Evolutionary conservation across 2,797 vertebrate genomes (phyloP), one percentile per base, ranked within the genome.

Genomic region (Pseudochirops cupreus): DNA sequence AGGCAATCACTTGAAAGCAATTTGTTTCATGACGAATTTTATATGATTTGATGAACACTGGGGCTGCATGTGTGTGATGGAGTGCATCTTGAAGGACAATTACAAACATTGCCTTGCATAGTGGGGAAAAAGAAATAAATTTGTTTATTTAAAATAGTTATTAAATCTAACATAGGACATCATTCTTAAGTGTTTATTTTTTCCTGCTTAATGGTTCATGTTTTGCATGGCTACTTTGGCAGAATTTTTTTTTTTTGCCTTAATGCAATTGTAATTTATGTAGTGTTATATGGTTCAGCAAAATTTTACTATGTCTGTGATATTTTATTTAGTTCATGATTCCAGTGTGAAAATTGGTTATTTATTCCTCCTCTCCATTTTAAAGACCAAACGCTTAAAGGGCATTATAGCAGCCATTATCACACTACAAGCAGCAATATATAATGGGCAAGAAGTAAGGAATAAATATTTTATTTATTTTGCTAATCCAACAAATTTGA

Each of bases 201-300:
- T 67, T 50, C 67, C 1, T 82, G 90, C n/a, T 91, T 56, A 46
- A 5, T 29, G 55, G 56, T 93, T 94, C 28, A 54, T 67, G 46
- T 91, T 95, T 87, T 46, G 26, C 74, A 52, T 82, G n/a, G 21
- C 39, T 82, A 82, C 39, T 82, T 46, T 54, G 93, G 54, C 33
- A n/a, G 4, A 53, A 90, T 93, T 28, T 2, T 82, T 24, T 67
- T 56, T 58, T 31, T 74, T 82, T 46, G 67, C 39, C n/a, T 82
- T 6, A 29, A 24, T 62, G 39, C 54, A 56, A 46, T 4, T 58
- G 31, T 62, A 57, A 50, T 56, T 93, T 29, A 54, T 33, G 21
- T 58, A 52, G 33, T 92, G 91, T 62, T 90, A 54, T 28, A 91
- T 92, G 54, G n/a, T 62, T 93, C 94, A 67, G 29, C 29, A 50